These are phyloP conservation scores for Dryocosmus kuriphilus DNA, from an alignment of 2,888 invertebrate genomes.

Conservation along the genomic window DNA sequence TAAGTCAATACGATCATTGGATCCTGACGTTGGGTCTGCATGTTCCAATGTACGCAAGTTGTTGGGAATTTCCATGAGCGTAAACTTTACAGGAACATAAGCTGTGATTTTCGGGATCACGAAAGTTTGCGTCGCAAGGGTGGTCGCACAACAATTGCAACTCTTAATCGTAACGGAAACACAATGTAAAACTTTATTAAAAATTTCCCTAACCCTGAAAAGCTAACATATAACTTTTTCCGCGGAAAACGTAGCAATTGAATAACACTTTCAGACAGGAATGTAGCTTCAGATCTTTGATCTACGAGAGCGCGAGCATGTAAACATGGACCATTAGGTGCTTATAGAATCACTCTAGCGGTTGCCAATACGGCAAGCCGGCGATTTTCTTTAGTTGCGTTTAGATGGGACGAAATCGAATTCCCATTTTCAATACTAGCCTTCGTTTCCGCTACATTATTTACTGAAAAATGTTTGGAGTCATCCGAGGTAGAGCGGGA, in stretches of 20 bases:
- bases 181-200: not conserved
- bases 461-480: no score
- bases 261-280: slow-evolving; percentile 37
- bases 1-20: slow-evolving; percentile 16
- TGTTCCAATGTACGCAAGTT: slow-evolving; percentile 3
- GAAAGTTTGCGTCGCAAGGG: slow-evolving; percentile 15
- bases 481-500: no score
- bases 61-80: not conserved
- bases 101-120: slow-evolving; percentile 29
- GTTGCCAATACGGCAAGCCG: slow-evolving; percentile 15
- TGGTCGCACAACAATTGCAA: not conserved
- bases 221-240: not conserved
- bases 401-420: not conserved
- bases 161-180: slow-evolving; percentile 17
- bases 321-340: no score
- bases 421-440: not conserved
- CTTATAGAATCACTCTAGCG: slow-evolving; percentile 22
- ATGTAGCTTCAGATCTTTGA: slow-evolving; percentile 28
- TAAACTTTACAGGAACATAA: not conserved
- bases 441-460: not conserved
- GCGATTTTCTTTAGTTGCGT: not conserved
- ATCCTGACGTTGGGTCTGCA: slow-evolving; percentile 16
- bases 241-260: slow-evolving; percentile 35
- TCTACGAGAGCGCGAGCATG: no score
- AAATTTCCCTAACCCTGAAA: slow-evolving; percentile 20